phyloP scores from a whole-genome alignment of 2,113 vertebrate genomes.

The Clarias batrachus region DNA sequence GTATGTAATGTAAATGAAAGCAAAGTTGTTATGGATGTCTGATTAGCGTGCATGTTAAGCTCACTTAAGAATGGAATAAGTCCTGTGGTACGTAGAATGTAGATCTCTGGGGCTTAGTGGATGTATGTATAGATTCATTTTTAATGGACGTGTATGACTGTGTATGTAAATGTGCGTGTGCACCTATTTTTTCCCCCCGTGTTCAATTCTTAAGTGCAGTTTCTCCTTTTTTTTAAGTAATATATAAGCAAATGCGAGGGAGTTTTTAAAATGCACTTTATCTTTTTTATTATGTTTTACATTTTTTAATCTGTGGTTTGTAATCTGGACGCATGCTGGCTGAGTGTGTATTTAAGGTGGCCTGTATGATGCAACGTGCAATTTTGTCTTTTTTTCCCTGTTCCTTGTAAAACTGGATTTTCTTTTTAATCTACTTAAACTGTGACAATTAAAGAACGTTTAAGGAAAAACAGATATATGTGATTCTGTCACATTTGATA shows the following conservation, averaged over 20 bases:
- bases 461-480: not conserved
- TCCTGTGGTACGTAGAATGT: slow-evolving; percentile 52
- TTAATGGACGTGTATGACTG: slow-evolving; percentile 48
- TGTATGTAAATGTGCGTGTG: slow-evolving; percentile 53
- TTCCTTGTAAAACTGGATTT: slow-evolving; percentile 65
- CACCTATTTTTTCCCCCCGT: slow-evolving; percentile 60
- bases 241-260: slow-evolving; percentile 71
- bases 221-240: slow-evolving; percentile 56
- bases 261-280: slow-evolving; percentile 98
- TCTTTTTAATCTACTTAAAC: slow-evolving; percentile 75
- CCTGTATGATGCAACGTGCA: slow-evolving; percentile 55
- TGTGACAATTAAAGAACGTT: slow-evolving; percentile 74
- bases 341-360: slow-evolving; percentile 54
- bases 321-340: slow-evolving; percentile 64
- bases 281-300: slow-evolving; percentile 65
- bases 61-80: slow-evolving; percentile 38
- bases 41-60: slow-evolving; percentile 50
- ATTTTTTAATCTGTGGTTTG: slow-evolving; percentile 60
- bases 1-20: slow-evolving; percentile 44
- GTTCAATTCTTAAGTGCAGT: slow-evolving; percentile 65
- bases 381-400: slow-evolving; percentile 38
- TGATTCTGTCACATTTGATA: not conserved
- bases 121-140: slow-evolving; percentile 47
- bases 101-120: slow-evolving; percentile 62
- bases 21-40: slow-evolving; percentile 43